Percentiles rank a stretch among this genome's conserved stretches.
These are phyloP conservation scores for Drosophila dives DNA, from an alignment of 2,888 invertebrate species.

Conservation along the genomic window DNA sequence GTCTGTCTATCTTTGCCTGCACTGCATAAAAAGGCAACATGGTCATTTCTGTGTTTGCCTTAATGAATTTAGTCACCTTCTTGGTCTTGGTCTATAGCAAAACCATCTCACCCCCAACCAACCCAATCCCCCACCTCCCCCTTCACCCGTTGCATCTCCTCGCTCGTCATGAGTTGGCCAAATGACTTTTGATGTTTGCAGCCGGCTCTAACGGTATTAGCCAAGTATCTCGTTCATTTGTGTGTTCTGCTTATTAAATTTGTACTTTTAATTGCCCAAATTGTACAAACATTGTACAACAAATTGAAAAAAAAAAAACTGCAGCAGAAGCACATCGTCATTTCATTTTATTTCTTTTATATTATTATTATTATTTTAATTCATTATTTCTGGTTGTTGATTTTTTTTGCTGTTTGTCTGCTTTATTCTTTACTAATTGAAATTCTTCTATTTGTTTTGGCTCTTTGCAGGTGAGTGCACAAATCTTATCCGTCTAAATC, in stretches of 20 bases:
- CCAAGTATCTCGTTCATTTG: slow-evolving; percentile 10
- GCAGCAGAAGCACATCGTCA: slow-evolving; percentile 22
- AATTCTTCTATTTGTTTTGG: slow-evolving; percentile 31
- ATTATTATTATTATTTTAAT: not conserved
- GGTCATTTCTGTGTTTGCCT: slow-evolving; percentile 63
- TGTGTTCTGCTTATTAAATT: slow-evolving; percentile 61
- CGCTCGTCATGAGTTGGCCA: not conserved
- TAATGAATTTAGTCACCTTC: slow-evolving; percentile 59
- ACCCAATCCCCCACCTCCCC: not conserved
- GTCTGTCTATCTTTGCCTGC: not conserved
- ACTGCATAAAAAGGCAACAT: slow-evolving; percentile 42
- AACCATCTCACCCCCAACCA: not conserved
- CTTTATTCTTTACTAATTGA: slow-evolving; percentile 52
- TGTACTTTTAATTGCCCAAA: slow-evolving; percentile 66
- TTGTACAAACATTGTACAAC: slow-evolving; percentile 21
- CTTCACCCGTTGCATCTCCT: not conserved
- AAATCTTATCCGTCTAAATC: slow-evolving; percentile 1
- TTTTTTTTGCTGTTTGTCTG: slow-evolving; percentile 2
- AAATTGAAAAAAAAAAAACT: slow-evolving; percentile 17
- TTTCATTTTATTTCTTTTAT: slow-evolving; percentile 32
- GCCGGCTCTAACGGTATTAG: slow-evolving; percentile 18
- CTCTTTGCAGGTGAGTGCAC: slow-evolving; percentile 70
- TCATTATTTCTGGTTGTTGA: not conserved
- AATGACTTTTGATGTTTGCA: slow-evolving; percentile 47
- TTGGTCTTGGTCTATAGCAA: slow-evolving; percentile 13